A percentile compares a stretch with the other conserved stretches of the same genome.
These are phyloP conservation scores for Mythimna vitellina DNA, from an alignment of 2,888 invertebrate species.

Conservation along the genomic window DNA sequence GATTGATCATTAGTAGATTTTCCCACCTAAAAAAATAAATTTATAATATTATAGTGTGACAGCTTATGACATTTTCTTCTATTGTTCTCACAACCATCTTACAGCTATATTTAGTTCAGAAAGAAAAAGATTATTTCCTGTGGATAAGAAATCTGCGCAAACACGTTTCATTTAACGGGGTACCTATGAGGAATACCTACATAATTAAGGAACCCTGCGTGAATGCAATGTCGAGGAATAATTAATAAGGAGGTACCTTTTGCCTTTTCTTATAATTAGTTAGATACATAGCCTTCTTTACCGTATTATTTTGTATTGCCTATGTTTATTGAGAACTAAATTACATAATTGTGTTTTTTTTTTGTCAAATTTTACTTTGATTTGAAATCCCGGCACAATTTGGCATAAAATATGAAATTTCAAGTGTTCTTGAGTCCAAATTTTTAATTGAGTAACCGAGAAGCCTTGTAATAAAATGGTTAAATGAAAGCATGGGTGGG, in stretches of 20 bases:
- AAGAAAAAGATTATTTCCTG: conserved; percentile 1
- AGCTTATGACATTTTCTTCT: not conserved
- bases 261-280: conserved; percentile 6
- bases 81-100: not conserved
- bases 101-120: not conserved
- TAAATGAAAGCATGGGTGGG: too few species aligned
- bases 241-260: not conserved
- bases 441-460: too few species aligned
- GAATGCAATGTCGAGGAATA: conserved; percentile 33
- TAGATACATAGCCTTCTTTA: not conserved
- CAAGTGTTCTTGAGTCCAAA: too few species aligned
- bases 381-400: too few species aligned
- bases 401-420: too few species aligned
- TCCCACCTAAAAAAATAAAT: too few species aligned
- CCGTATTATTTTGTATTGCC: not conserved
- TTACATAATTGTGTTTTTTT: not conserved
- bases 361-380: not conserved
- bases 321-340: not conserved
- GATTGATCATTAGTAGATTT: too few species aligned
- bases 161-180: conserved; percentile 14
- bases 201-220: conserved; percentile 25
- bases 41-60: not conserved
- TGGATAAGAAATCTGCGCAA: conserved; percentile 12
- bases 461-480: too few species aligned
- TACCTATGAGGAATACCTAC: not conserved